A percentile compares a stretch with the other conserved stretches of the same genome.
phyloP scores from a whole-genome alignment of 2,113 vertebrate species.

The Nothocercus julius region DNA sequence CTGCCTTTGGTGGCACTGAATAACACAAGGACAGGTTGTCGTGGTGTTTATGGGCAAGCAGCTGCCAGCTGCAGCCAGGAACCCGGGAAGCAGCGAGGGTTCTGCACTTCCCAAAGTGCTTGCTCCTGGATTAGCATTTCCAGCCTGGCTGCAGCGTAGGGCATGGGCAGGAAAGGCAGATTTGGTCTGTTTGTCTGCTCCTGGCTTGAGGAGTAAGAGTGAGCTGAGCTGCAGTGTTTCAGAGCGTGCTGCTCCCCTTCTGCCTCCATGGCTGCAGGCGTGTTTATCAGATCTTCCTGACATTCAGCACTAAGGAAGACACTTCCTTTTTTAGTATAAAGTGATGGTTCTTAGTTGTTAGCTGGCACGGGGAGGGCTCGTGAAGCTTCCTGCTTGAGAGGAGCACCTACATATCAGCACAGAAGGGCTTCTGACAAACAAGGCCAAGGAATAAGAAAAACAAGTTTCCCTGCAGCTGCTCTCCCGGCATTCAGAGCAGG shows the following conservation, averaged over 20 bases:
- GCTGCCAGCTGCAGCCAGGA: background rate
- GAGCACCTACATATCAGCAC: background rate
- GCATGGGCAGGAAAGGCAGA: background rate
- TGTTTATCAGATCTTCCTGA: conserved; percentile 51
- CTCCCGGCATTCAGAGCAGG: background rate
- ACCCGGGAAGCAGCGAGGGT: fast-evolving
- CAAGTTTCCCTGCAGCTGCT: background rate
- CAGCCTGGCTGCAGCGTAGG: background rate
- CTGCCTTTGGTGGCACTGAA: background rate
- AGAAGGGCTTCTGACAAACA: background rate
- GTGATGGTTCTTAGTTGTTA: background rate
- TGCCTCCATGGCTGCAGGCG: fast-evolving
- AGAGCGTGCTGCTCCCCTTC: background rate
- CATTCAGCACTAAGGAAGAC: background rate
- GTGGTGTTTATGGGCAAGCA: background rate
- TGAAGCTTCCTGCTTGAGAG: background rate
- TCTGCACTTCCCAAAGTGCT: background rate
- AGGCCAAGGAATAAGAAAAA: background rate
- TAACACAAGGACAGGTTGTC: background rate
- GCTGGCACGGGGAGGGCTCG: background rate
- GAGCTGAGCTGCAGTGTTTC: background rate
- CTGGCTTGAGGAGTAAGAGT: background rate
- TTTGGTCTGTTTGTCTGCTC: fast-evolving
- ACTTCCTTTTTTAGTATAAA: conserved; percentile 66
- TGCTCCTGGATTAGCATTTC: background rate